phyloP scores from a whole-genome alignment of 2,113 vertebrate species.

The Spea bombifrons region DNA sequence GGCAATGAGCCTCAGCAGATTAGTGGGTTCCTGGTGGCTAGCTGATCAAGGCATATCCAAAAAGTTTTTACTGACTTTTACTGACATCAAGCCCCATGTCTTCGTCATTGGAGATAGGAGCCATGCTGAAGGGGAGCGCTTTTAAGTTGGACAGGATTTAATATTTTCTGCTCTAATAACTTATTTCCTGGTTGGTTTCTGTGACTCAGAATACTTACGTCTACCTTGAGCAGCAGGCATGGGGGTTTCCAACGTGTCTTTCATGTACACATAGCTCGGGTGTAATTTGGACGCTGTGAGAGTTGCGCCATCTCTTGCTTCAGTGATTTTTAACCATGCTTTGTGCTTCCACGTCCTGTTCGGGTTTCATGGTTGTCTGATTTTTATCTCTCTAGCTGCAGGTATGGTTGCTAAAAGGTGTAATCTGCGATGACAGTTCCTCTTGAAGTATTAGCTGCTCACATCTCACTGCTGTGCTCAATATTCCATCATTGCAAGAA shows the following conservation, averaged over 20 bases:
- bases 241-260: not conserved
- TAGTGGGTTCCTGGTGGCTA: no score
- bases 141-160: no score
- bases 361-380: constrained; percentile 34
- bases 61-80: no score
- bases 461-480: constrained; percentile 15
- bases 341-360: constrained; percentile 8
- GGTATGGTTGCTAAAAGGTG: constrained; percentile 28
- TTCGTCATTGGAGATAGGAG: no score
- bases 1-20: no score
- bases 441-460: constrained; percentile 22
- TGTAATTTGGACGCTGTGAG: constrained; percentile 6
- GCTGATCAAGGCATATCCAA: no score
- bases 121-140: no score
- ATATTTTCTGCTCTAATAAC: no score
- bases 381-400: constrained; percentile 40
- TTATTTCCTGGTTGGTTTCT: not conserved
- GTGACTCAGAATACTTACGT: constrained; percentile 1
- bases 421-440: constrained; percentile 33
- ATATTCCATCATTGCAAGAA: constrained; percentile 17
- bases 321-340: constrained; percentile 6
- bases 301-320: not conserved
- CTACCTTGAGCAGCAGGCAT: not conserved
- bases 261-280: constrained; percentile 9
- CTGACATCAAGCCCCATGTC: no score